These are phyloP conservation scores for Limnephilus rhombicus DNA, from an alignment of 2,888 invertebrate species.

Conservation along the genomic window DNA sequence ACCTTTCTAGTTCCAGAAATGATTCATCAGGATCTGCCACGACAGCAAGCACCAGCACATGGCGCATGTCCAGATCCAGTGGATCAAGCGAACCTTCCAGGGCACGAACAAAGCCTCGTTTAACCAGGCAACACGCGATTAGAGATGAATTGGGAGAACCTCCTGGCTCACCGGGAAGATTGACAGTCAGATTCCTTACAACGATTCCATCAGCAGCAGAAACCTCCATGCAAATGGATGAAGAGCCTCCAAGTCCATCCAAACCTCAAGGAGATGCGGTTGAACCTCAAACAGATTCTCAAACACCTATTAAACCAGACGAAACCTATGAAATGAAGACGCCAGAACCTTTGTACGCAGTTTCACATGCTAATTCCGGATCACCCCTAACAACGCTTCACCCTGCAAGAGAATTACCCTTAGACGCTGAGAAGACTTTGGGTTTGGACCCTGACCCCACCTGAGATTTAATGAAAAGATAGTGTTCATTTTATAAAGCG, in stretches of 20 bases:
- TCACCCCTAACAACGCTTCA: constrained; percentile 63
- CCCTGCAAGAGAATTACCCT: constrained; percentile 61
- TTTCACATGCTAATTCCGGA: constrained; percentile 58
- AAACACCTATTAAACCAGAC: not conserved
- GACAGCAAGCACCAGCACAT: constrained; percentile 93
- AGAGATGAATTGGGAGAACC: constrained; percentile 83
- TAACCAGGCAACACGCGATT: constrained; percentile 89
- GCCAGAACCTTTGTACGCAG: constrained; percentile 60
- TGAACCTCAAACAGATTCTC: constrained; percentile 28
- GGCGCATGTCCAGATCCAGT: constrained; percentile 92
- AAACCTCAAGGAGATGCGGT: constrained; percentile 52
- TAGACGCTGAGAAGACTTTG: constrained; percentile 63
- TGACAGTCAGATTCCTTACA: constrained; percentile 81
- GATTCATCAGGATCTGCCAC: constrained; percentile 94
- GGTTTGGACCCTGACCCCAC: constrained; percentile 53
- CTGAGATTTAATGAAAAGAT: constrained; percentile 41
- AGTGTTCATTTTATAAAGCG: constrained; percentile 26
- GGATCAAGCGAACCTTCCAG: constrained; percentile 78
- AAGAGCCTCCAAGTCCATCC: constrained; percentile 73
- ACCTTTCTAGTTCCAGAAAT: constrained; percentile 92
- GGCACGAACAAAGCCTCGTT: constrained; percentile 81
- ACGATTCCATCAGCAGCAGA: constrained; percentile 87
- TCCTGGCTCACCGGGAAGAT: constrained; percentile 77
- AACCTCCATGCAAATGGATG: constrained; percentile 83
- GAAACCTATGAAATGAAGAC: not conserved